These are phyloP conservation scores for Archivesica marissinica DNA, from an alignment of 1,140 invertebrate genomes.

Conservation along the genomic window DNA sequence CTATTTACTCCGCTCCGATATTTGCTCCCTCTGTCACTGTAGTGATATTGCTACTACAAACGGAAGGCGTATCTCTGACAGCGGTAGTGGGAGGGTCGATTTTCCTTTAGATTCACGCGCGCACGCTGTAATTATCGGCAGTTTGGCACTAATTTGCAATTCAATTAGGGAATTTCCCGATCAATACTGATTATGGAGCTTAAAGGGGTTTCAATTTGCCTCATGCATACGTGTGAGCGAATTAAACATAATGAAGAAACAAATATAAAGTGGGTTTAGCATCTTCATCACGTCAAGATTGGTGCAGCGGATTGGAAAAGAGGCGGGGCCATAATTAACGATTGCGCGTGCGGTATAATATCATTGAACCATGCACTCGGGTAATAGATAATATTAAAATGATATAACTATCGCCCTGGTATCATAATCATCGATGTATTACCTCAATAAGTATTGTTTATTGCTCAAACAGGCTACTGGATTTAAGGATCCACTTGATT, in stretches of 20 bases:
- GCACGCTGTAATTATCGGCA: constrained; percentile 42
- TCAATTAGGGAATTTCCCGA: constrained; percentile 50
- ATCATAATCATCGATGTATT: not conserved
- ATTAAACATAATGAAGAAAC: constrained; percentile 45
- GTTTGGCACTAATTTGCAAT: constrained; percentile 55
- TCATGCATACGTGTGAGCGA: constrained; percentile 31
- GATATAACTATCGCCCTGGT: constrained; percentile 6
- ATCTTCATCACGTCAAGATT: constrained; percentile 4
- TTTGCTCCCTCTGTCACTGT: not conserved
- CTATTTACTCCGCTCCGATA: constrained; percentile 21
- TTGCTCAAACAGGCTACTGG: too few species aligned
- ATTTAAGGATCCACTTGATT: too few species aligned
- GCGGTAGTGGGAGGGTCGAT: constrained; percentile 30
- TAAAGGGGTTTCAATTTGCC: constrained; percentile 47
- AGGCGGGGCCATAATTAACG: constrained; percentile 26
- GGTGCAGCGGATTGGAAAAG: constrained; percentile 27
- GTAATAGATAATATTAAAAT: constrained; percentile 37
- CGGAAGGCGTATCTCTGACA: constrained; percentile 10
- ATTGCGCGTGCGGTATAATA: constrained; percentile 49
- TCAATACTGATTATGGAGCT: constrained; percentile 50
- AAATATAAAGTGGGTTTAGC: constrained; percentile 34
- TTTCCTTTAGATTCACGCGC: constrained; percentile 36
- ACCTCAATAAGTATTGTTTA: constrained; percentile 27
- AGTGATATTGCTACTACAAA: constrained; percentile 7
- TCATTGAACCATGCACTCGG: constrained; percentile 42